Conservation (phyloP, 2,797 vertebrate genomes). For the Brachyalestes nurse region DNA sequence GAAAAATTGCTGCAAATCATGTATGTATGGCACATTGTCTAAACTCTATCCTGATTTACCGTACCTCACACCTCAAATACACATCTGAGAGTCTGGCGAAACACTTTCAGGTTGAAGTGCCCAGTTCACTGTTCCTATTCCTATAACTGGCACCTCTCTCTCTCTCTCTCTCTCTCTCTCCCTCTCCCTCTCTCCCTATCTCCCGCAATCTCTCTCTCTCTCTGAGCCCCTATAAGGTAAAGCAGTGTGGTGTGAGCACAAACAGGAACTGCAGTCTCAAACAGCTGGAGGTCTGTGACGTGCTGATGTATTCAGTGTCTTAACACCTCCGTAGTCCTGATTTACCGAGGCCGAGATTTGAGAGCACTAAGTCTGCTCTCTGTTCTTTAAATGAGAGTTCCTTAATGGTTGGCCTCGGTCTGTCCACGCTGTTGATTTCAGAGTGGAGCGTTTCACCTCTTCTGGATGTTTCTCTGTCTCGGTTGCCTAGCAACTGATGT, state of each 20-base stretch:
- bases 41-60: neutral
- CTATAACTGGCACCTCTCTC: constrained; percentile 17
- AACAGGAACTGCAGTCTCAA: constrained; percentile 33
- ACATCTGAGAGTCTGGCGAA: constrained; percentile 21
- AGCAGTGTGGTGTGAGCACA: constrained; percentile 19
- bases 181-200: neutral
- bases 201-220: constrained; percentile 5
- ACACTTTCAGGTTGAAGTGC: constrained; percentile 10
- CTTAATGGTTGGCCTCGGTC: constrained; percentile 40
- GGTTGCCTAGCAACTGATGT: constrained; percentile 61
- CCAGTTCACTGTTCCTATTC: constrained; percentile 21
- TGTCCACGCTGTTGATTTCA: constrained; percentile 51
- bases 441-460: constrained; percentile 55
- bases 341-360: constrained; percentile 26
- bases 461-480: constrained; percentile 46
- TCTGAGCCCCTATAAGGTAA: constrained; percentile 37
- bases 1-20: too few species aligned
- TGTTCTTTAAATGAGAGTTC: constrained; percentile 37
- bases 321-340: constrained; percentile 31
- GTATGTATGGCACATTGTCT: neutral
- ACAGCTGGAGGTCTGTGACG: constrained; percentile 18
- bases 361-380: constrained; percentile 14
- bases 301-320: constrained; percentile 25
- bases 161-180: constrained; percentile 20
- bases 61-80: constrained; percentile 13